Evolutionary conservation across 2,888 invertebrate genomes (phyloP).

Genomic region (Heteropelma amictum): DNA sequence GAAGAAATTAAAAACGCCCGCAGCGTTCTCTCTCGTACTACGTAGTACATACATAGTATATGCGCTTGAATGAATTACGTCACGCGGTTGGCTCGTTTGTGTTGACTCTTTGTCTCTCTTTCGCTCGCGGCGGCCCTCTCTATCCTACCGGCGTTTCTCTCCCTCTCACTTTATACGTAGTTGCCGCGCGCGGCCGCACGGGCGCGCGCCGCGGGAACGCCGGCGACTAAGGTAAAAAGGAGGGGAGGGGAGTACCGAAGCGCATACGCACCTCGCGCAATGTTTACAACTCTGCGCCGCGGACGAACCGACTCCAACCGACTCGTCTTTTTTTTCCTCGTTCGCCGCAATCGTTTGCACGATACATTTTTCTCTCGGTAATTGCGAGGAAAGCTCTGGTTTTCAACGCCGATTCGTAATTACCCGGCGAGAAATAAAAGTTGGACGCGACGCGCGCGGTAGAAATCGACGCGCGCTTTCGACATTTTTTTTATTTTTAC

Average conservation of each 20-base stretch:
- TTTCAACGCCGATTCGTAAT: neutral
- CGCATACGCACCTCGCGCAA: constrained; percentile 29
- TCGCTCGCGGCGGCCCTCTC: neutral
- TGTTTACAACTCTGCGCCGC: constrained; percentile 47
- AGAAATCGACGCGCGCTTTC: too few species aligned
- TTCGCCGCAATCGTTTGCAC: neutral
- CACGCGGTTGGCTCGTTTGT: constrained; percentile 62
- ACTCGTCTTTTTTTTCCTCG: neutral
- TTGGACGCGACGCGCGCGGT: too few species aligned
- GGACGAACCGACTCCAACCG: neutral
- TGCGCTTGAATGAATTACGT: constrained; percentile 74
- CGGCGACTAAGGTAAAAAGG: neutral
- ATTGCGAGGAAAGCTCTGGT: neutral
- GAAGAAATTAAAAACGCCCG: constrained; percentile 16
- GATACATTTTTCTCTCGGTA: neutral
- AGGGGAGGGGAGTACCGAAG: neutral
- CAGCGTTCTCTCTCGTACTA: constrained; percentile 65
- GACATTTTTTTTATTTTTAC: too few species aligned
- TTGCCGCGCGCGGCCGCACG: neutral
- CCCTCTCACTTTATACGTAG: neutral
- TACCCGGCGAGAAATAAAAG: neutral
- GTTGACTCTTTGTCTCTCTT: constrained; percentile 14
- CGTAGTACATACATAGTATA: constrained; percentile 65
- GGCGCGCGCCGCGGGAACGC: neutral
- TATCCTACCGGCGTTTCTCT: neutral